Evolutionary conservation across 1,140 invertebrate genomes (phyloP).

Genomic region (Eupeodes corollae): DNA sequence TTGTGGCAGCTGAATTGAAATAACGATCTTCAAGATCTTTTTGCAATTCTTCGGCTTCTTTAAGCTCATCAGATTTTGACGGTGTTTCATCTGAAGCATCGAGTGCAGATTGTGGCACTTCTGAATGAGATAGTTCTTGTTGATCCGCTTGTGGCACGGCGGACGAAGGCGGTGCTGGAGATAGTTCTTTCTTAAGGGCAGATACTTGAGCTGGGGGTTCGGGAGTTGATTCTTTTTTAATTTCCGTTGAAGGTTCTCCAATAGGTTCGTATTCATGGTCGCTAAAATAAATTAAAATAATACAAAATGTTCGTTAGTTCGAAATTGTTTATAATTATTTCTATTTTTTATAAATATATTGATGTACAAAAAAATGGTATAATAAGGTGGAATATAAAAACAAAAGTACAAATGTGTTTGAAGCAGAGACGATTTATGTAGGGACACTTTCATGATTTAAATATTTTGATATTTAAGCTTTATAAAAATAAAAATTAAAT

Average conservation of each 20-base stretch:
- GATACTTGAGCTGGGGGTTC: slow-evolving; percentile 2
- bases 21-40: slow-evolving; percentile 13
- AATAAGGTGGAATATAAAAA: not conserved
- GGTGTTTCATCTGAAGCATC: not conserved
- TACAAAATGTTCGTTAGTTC: no score
- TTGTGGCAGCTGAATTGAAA: slow-evolving; percentile 17
- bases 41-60: slow-evolving; percentile 7
- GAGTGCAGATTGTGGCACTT: not conserved
- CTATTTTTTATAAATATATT: not conserved
- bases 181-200: slow-evolving; percentile 11
- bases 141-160: slow-evolving; percentile 4
- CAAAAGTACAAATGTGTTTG: not conserved
- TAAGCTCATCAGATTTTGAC: slow-evolving; percentile 4
- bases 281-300: slow-evolving; percentile 42
- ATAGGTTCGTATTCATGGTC: slow-evolving; percentile 84
- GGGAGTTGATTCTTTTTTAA: slow-evolving; percentile 6
- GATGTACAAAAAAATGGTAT: not conserved
- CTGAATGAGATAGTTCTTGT: slow-evolving; percentile 12
- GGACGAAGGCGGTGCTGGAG: slow-evolving; percentile 17
- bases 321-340: no score
- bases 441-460: slow-evolving; percentile 1
- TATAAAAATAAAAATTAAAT: no score
- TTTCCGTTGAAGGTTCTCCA: slow-evolving; percentile 37
- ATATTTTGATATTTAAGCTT: not conserved
- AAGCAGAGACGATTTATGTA: slow-evolving; percentile 6